phyloP scores from a whole-genome alignment of 2,888 invertebrate genomes.

The Torymus tubicola region DNA sequence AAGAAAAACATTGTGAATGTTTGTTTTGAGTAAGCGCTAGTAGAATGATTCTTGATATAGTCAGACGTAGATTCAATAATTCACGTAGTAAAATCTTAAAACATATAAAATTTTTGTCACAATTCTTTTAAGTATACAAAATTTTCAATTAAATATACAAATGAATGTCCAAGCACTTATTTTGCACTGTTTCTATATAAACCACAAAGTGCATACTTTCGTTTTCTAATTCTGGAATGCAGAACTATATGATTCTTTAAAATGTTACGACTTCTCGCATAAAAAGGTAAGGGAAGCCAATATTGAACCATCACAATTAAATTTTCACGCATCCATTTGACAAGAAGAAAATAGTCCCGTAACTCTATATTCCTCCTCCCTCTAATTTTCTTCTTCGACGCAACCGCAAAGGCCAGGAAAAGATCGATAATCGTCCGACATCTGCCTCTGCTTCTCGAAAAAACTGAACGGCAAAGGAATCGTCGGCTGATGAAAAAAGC shows the following conservation, averaged over 20 bases:
- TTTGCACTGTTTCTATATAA: no score
- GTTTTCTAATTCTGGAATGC: no score
- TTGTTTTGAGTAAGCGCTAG: neutral
- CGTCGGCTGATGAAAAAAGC: constrained; percentile 4
- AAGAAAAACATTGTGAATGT: no score
- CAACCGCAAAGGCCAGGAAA: neutral
- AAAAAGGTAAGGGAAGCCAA: neutral
- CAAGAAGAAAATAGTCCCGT: constrained; percentile 18
- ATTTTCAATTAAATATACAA: no score
- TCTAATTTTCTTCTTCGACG: neutral
- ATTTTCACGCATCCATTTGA: constrained; percentile 28
- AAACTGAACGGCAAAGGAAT: neutral
- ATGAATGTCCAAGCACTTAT: no score
- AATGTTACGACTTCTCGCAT: neutral
- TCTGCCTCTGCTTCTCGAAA: neutral
- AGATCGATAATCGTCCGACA: constrained; percentile 14
- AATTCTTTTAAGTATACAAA: no score
- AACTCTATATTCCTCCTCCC: constrained; percentile 20
- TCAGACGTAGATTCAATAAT: neutral
- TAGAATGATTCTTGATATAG: neutral
- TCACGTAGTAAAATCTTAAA: no score
- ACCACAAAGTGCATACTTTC: no score
- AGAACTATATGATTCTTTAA: no score
- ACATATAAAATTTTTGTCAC: no score
- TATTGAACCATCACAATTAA: constrained; percentile 13